Evolutionary conservation across 1,140 invertebrate species (phyloP).

Genomic region (Callitettix versicolor): DNA sequence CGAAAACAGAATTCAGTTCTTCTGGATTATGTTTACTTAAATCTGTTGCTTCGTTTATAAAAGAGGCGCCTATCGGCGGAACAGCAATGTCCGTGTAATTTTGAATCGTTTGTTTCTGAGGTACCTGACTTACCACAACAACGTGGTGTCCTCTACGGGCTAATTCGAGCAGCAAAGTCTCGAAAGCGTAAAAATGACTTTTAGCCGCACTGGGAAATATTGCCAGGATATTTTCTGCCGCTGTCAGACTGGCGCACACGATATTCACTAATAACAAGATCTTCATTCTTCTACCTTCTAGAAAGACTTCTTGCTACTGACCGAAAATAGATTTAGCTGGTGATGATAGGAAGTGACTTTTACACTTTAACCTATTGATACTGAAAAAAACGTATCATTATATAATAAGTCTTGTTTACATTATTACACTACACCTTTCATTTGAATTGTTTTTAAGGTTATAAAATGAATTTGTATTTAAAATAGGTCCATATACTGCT

Average conservation of each 20-base stretch:
- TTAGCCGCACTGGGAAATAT: slow-evolving; percentile 26
- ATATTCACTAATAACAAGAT: not conserved
- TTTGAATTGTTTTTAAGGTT: too few relatives aligned
- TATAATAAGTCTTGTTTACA: too few relatives aligned
- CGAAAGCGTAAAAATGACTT: slow-evolving; percentile 32
- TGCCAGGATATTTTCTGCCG: slow-evolving; percentile 25
- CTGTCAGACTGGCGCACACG: not conserved
- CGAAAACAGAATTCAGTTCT: not conserved
- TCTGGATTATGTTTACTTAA: not conserved
- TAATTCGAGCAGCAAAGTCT: slow-evolving; percentile 28
- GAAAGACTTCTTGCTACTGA: too few relatives aligned
- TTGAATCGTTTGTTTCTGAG: slow-evolving; percentile 33
- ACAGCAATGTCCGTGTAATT: slow-evolving; percentile 40
- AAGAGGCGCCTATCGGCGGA: not conserved
- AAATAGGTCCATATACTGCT: too few relatives aligned
- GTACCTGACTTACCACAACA: slow-evolving; percentile 32
- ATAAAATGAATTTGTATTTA: too few relatives aligned
- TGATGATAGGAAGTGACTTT: too few relatives aligned
- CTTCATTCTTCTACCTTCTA: too few relatives aligned
- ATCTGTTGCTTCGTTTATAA: not conserved
- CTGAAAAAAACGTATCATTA: too few relatives aligned
- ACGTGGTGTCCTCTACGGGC: slow-evolving; percentile 28
- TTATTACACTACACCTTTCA: too few relatives aligned
- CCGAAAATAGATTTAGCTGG: too few relatives aligned
- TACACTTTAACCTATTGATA: too few relatives aligned